These are phyloP conservation scores for Kryptopterus vitreolus DNA, from an alignment of 2,797 vertebrate genomes.

Conservation along the genomic window DNA sequence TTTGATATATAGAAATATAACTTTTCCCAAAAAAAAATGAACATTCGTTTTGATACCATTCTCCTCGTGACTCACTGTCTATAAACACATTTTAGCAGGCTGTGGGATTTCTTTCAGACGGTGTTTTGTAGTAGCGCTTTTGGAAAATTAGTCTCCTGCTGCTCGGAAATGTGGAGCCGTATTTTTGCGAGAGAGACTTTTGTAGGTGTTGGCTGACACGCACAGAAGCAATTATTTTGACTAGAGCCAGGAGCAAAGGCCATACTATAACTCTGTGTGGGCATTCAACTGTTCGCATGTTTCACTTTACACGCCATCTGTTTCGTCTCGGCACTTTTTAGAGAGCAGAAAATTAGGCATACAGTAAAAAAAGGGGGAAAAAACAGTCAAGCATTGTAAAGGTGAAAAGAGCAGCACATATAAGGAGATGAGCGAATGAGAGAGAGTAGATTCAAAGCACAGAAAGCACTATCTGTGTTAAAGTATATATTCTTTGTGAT, in stretches of 20 bases:
- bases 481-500: neutral
- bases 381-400: conserved; percentile 65
- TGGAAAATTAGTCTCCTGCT: conserved; percentile 54
- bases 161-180: conserved; percentile 57
- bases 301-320: conserved; percentile 68
- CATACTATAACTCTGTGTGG: conserved; percentile 56
- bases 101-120: conserved; percentile 31
- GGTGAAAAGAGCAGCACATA: conserved; percentile 51
- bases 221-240: conserved; percentile 56
- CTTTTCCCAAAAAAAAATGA: neutral
- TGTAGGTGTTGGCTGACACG: conserved; percentile 67
- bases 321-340: conserved; percentile 62
- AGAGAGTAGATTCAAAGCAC: neutral
- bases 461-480: neutral
- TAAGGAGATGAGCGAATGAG: neutral
- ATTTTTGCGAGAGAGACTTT: conserved; percentile 56
- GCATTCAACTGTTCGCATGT: conserved; percentile 58
- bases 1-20: neutral
- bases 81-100: conserved; percentile 3
- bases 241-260: conserved; percentile 55
- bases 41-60: neutral
- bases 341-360: conserved; percentile 62
- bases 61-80: conserved; percentile 4
- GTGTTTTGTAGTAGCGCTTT: conserved; percentile 36
- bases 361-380: conserved; percentile 68